Percentiles rank a stretch among this genome's conserved stretches.
phyloP scores from a whole-genome alignment of 2,888 invertebrate genomes.

The Diplazon laetatorius region DNA sequence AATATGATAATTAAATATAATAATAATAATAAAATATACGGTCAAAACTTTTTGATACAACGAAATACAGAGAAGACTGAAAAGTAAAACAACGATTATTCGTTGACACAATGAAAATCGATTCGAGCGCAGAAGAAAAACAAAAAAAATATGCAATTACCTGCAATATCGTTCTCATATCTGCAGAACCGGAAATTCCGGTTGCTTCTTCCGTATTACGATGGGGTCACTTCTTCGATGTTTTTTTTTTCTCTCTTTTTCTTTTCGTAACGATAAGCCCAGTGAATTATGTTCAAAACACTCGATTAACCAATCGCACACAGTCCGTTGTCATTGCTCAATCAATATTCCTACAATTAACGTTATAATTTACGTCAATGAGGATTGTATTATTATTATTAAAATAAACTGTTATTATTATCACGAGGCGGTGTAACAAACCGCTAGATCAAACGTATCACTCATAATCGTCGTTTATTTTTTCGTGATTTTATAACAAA shows the following conservation, averaged over 20 bases:
- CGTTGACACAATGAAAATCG: not conserved
- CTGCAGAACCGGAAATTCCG: slow-evolving; percentile 33
- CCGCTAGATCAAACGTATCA: slow-evolving; percentile 16
- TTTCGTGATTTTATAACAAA: not conserved
- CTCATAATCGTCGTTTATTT: slow-evolving; percentile 34
- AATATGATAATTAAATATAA: too few species aligned
- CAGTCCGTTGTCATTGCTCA: slow-evolving; percentile 33
- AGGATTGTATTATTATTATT: slow-evolving; percentile 3
- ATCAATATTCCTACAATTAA: too few species aligned
- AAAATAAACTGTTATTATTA: slow-evolving; percentile 7
- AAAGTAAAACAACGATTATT: not conserved
- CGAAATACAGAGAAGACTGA: too few species aligned
- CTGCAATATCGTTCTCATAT: slow-evolving; percentile 41
- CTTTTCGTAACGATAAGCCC: not conserved
- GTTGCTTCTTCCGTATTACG: slow-evolving; percentile 24
- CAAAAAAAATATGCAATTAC: slow-evolving; percentile 6
- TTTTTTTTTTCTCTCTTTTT: too few species aligned
- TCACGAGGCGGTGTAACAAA: slow-evolving; percentile 17
- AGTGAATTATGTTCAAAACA: slow-evolving; percentile 27
- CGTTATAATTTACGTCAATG: not conserved
- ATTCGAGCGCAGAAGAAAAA: not conserved
- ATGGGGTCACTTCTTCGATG: slow-evolving; percentile 8
- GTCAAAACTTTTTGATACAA: not conserved
- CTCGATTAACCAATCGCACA: slow-evolving; percentile 28
- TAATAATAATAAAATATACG: not conserved